Evolutionary conservation across 2,888 invertebrate species (phyloP), one percentile per base, ranked within the genome.

Genomic region (Ditylenchus weischeri): DNA sequence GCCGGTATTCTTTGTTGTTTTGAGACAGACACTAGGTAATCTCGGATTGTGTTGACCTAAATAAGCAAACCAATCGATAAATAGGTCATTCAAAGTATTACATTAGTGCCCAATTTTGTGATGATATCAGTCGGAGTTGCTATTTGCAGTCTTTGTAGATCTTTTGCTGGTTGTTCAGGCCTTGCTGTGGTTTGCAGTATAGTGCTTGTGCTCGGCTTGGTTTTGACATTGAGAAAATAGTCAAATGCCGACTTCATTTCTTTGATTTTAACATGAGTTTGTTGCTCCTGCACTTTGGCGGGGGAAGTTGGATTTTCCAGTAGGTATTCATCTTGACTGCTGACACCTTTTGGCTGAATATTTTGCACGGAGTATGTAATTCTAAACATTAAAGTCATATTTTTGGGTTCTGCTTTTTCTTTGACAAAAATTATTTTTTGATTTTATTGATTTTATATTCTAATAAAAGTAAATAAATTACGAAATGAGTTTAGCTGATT

Each of bases 211-310:
- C 5, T 29, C 29, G 29, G 29, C 29, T 29, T 29, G 29, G 29
- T 29, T 29, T 29, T 29, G 29, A 29, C 29, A 94, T 87, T 94
- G 95, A 0, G 93, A 8, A 6, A 19, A n/a, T 38, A 15, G 38
- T 18, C 23, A 47, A 64, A 59, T 21, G n/a, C 54, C 1, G 15
- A 15, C 38, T 38, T 58, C 5, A 13, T 10, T 36, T 93, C 0
- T 86, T 96, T 47, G 50, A 10, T 29, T 8, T 65, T n/a, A 15
- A 19, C 11, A 5, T 1, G 48, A 43, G n/a, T 65, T n/a, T 47
- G 19, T 65, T 47, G 19, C 62, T 47, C 21, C 6, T 49, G 15
- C 23, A 2, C 38, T 19, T 23, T 43, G 43, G 15, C 43, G 8
- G 13, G 43, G 8, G 43, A 43, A 10, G 43, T 13, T 2, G 43